Evolutionary conservation across 2,113 vertebrate species (phyloP).

Genomic region (Calonectris borealis): DNA sequence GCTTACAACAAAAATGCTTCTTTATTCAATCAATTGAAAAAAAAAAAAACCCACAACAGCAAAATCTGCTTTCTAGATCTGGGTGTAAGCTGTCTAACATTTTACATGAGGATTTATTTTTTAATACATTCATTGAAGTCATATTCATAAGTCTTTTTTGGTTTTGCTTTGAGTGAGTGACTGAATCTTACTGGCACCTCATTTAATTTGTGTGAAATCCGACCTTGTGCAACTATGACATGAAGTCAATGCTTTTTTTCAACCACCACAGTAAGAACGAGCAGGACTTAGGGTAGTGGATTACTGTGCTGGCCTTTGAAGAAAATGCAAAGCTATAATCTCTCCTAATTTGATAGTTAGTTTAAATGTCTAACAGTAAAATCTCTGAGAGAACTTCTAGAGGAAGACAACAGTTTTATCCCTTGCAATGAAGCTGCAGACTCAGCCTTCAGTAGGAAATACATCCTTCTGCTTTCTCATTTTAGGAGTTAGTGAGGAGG

Average conservation of each 20-base stretch:
- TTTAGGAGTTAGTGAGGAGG: neutral
- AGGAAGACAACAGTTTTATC: neutral
- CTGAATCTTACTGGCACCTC: neutral
- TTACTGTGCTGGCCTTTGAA: constrained; percentile 13
- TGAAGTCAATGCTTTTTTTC: neutral
- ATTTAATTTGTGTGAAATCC: neutral
- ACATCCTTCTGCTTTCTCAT: neutral
- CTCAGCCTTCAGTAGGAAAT: neutral
- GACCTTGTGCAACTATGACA: neutral
- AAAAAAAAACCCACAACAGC: too few relatives aligned
- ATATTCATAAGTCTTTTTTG: neutral
- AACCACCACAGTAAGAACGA: neutral
- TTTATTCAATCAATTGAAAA: neutral
- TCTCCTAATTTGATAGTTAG: neutral
- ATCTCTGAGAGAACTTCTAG: neutral
- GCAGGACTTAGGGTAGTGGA: neutral
- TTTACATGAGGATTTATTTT: neutral
- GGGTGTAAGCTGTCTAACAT: neutral
- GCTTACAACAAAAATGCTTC: neutral
- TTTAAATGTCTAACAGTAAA: neutral
- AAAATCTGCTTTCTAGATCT: neutral
- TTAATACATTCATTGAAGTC: neutral
- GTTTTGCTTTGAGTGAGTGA: neutral
- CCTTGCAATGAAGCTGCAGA: neutral
- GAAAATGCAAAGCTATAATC: constrained; percentile 34